Conservation (phyloP, 2,113 vertebrate genomes). For the Petromus typicus region DNA sequence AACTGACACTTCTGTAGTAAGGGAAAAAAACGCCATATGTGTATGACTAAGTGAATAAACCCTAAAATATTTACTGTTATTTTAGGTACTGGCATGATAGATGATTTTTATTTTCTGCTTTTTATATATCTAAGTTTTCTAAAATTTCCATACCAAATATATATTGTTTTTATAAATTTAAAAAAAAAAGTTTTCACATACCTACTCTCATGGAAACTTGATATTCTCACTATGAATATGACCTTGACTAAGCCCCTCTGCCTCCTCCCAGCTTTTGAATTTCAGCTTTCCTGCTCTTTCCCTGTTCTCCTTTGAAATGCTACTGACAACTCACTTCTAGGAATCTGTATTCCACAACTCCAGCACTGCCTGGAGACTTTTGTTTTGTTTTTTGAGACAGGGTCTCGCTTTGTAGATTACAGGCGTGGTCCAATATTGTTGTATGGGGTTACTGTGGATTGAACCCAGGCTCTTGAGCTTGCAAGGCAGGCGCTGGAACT, state of each 20-base stretch:
- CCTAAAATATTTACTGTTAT: constrained; percentile 59
- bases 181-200: neutral
- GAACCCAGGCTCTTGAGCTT: no score
- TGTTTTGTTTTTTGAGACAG: no score
- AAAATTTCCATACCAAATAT: constrained; percentile 15
- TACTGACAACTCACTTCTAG: neutral
- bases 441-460: no score
- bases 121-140: constrained; percentile 58
- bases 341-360: neutral
- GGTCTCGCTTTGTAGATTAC: no score
- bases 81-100: constrained; percentile 45
- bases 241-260: neutral
- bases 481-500: no score
- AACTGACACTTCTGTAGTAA: constrained; percentile 27
- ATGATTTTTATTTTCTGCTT: constrained; percentile 52
- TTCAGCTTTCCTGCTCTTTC: neutral
- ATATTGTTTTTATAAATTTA: neutral
- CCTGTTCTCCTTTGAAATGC: neutral
- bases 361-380: neutral
- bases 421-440: no score
- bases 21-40: constrained; percentile 18
- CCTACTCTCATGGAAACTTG: neutral
- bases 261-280: neutral
- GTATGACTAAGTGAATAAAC: constrained; percentile 26
- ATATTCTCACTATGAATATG: neutral